phyloP scores from a whole-genome alignment of 1,140 invertebrate genomes.

The Cotesia typhae region DNA sequence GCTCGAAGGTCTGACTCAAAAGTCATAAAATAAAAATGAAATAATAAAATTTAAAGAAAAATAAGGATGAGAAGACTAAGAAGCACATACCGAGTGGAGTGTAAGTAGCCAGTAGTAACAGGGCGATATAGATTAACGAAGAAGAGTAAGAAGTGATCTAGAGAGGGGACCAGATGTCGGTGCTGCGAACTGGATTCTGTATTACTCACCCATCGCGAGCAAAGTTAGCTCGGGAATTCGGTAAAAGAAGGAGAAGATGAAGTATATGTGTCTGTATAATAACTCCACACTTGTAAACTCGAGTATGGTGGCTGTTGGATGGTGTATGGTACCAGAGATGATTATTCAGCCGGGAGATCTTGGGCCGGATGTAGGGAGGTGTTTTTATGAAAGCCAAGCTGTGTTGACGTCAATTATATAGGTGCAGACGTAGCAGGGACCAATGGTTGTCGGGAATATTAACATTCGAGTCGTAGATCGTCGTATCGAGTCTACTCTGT shows the following conservation, averaged over 20 bases:
- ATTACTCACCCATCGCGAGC: too few relatives aligned
- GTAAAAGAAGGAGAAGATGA: constrained; percentile 40
- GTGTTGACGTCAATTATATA: constrained; percentile 65
- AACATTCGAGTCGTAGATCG: too few relatives aligned
- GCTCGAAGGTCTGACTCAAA: too few relatives aligned
- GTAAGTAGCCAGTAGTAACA: too few relatives aligned
- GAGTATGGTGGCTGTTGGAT: neutral
- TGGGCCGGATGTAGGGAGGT: constrained; percentile 61
- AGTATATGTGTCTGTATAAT: neutral
- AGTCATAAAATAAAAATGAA: too few relatives aligned
- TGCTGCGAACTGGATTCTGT: neutral
- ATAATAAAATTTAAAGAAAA: neutral
- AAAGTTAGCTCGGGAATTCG: constrained; percentile 50
- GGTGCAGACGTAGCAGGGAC: constrained; percentile 45
- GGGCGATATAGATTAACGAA: neutral
- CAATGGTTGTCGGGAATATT: too few relatives aligned
- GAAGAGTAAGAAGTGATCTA: constrained; percentile 33
- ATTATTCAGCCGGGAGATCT: constrained; percentile 41
- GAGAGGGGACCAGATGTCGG: constrained; percentile 45
- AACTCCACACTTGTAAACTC: constrained; percentile 19
- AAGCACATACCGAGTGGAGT: constrained; percentile 20
- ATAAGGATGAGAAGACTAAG: constrained; percentile 23
- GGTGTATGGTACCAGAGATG: neutral
- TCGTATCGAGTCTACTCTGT: too few relatives aligned
- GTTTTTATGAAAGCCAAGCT: constrained; percentile 65